Conservation (phyloP, 2,888 invertebrate genomes). For the Craniophora ligustri region DNA sequence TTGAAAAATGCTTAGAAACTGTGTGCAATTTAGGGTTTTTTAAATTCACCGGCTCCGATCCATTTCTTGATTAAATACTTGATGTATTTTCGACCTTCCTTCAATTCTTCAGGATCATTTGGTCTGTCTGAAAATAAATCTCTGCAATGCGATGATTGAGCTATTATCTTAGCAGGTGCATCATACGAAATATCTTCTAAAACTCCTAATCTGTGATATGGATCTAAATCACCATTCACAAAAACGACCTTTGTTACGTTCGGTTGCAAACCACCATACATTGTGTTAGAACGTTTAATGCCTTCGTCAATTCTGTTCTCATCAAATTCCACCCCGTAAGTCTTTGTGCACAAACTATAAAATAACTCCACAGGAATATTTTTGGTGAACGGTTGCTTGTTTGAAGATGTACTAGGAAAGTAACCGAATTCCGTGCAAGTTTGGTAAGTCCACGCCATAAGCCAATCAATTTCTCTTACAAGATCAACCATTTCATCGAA, state of each 20-base stretch:
- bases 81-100: conserved; percentile 70
- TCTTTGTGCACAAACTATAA: conserved; percentile 73
- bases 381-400: conserved; percentile 88
- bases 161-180: conserved; percentile 75
- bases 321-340: conserved; percentile 78
- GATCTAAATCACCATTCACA: conserved; percentile 89
- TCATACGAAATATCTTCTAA: conserved; percentile 77
- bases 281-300: conserved; percentile 77
- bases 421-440: conserved; percentile 94
- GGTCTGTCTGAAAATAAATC: conserved; percentile 70
- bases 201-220: conserved; percentile 88
- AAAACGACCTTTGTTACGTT: conserved; percentile 88
- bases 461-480: conserved; percentile 60
- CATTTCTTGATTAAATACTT: conserved; percentile 77
- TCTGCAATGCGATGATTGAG: conserved; percentile 72
- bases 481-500: conserved; percentile 69
- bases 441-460: conserved; percentile 91
- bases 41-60: conserved; percentile 70
- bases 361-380: conserved; percentile 79
- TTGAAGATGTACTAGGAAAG: conserved; percentile 90
- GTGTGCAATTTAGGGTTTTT: conserved; percentile 23
- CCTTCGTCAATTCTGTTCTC: conserved; percentile 71
- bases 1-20: too few relatives aligned
- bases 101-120: conserved; percentile 73
- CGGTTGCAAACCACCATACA: conserved; percentile 83